Percentiles rank a stretch among this genome's conserved stretches.
phyloP scores from a whole-genome alignment of 2,797 vertebrate genomes.

The Poecile montanus region DNA sequence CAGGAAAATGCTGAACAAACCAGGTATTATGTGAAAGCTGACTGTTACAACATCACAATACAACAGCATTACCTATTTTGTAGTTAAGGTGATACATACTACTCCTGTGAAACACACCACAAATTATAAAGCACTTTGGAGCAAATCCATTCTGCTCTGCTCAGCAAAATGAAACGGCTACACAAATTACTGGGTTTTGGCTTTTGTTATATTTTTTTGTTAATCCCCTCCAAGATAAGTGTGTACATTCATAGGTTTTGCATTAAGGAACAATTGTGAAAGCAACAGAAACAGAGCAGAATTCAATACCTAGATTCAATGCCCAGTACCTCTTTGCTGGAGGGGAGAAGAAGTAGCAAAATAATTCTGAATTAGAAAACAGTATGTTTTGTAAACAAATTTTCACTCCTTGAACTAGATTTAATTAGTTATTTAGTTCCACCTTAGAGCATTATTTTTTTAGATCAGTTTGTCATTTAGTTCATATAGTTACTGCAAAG shows the following conservation, averaged over 20 bases:
- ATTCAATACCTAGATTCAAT: slow-evolving; percentile 18
- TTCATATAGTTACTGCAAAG: slow-evolving; percentile 51
- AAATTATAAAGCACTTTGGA: background rate
- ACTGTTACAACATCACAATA: background rate
- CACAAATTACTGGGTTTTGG: slow-evolving; percentile 16
- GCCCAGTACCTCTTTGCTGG: background rate
- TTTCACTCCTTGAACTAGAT: background rate
- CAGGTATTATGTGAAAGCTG: background rate
- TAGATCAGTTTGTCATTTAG: background rate
- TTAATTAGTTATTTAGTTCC: background rate
- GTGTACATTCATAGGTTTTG: background rate
- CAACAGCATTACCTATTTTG: background rate
- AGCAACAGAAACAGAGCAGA: background rate
- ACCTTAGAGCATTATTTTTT: slow-evolving; percentile 4
- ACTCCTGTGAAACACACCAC: background rate
- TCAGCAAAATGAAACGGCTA: background rate
- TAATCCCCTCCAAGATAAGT: slow-evolving; percentile 33
- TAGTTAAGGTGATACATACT: background rate
- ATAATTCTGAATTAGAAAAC: background rate
- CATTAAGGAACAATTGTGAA: slow-evolving; percentile 10
- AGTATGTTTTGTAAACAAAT: background rate
- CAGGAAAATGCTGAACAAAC: background rate
- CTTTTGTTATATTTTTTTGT: slow-evolving; percentile 18
- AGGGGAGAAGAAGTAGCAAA: slow-evolving; percentile 8
- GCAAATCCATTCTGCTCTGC: background rate